Percentiles rank a stretch among this genome's conserved stretches.
Evolutionary conservation across 2,888 invertebrate species (phyloP).

Genomic region (Limenitis camilla): DNA sequence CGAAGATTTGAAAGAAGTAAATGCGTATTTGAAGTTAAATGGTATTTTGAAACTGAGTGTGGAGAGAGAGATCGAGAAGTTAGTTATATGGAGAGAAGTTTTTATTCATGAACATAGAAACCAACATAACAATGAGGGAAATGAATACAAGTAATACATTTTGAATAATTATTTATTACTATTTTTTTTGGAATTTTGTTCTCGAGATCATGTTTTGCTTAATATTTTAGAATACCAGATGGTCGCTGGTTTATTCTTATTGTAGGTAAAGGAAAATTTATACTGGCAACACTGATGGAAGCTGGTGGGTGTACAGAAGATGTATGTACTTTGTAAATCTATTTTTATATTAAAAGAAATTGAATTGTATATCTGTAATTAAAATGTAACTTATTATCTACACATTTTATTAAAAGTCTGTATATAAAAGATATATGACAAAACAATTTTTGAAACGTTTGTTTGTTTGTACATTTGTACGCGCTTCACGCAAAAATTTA

Average conservation of each 20-base stretch:
- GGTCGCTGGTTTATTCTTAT: conserved; percentile 83
- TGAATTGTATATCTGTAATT: no score
- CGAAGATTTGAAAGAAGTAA: conserved; percentile 83
- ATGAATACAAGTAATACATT: conserved; percentile 50
- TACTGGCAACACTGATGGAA: conserved; percentile 83
- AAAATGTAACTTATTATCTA: no score
- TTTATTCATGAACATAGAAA: conserved; percentile 71
- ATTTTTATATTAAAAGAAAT: no score
- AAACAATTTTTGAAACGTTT: no score
- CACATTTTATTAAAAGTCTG: no score
- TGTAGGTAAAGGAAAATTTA: conserved; percentile 81
- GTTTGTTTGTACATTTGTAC: no score
- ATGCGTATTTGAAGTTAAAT: conserved; percentile 82
- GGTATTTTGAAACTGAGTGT: conserved; percentile 81
- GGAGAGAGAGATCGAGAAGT: conserved; percentile 78
- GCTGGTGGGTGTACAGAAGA: conserved; percentile 83
- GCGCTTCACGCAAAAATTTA: no score
- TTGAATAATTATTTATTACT: not conserved
- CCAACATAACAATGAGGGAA: conserved; percentile 42
- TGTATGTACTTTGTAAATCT: no score
- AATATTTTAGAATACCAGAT: conserved; percentile 64
- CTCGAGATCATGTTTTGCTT: not conserved
- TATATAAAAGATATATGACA: no score
- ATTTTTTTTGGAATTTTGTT: no score
- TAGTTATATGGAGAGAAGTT: conserved; percentile 86